Evolutionary conservation across 2,797 vertebrate genomes (phyloP).

Genomic region (Scarus forsteni): DNA sequence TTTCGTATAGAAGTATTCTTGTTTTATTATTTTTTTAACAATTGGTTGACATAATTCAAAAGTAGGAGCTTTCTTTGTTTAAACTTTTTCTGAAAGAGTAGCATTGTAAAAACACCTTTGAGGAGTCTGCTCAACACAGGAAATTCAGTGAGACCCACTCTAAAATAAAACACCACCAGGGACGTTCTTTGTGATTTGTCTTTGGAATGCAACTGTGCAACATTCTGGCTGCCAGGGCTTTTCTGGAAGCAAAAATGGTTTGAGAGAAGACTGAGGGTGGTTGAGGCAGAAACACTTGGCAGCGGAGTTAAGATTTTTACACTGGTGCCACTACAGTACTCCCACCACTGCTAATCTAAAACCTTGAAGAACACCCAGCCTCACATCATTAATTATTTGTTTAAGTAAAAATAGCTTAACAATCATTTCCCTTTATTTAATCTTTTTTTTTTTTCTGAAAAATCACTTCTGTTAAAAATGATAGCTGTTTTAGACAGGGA

Average conservation of each 20-base stretch:
- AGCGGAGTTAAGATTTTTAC: constrained; percentile 26
- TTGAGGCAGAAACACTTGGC: constrained; percentile 37
- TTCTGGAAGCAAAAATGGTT: constrained; percentile 10
- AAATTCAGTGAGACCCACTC: not conserved
- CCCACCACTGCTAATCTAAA: constrained; percentile 45
- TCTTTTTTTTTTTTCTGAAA: constrained; percentile 32
- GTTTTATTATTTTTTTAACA: too few relatives aligned
- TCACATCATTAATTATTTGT: constrained; percentile 42
- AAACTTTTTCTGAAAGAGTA: not conserved
- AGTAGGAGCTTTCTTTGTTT: too few relatives aligned
- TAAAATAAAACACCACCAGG: constrained; percentile 19
- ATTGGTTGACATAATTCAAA: too few relatives aligned
- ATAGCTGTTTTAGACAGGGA: constrained; percentile 16
- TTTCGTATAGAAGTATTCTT: too few relatives aligned
- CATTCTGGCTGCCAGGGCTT: constrained; percentile 26
- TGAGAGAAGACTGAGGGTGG: constrained; percentile 8
- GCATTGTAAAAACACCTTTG: not conserved
- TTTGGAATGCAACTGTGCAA: constrained; percentile 20
- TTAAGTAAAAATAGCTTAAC: constrained; percentile 30
- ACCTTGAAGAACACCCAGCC: constrained; percentile 35
- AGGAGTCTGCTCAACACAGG: not conserved
- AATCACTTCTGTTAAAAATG: constrained; percentile 18
- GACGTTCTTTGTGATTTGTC: constrained; percentile 19
- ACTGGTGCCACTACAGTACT: constrained; percentile 29
- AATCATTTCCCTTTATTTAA: constrained; percentile 8